Base-by-base conservation (phyloP, 2,888 invertebrate genomes). In the Crossocerus cetratus region DNA sequence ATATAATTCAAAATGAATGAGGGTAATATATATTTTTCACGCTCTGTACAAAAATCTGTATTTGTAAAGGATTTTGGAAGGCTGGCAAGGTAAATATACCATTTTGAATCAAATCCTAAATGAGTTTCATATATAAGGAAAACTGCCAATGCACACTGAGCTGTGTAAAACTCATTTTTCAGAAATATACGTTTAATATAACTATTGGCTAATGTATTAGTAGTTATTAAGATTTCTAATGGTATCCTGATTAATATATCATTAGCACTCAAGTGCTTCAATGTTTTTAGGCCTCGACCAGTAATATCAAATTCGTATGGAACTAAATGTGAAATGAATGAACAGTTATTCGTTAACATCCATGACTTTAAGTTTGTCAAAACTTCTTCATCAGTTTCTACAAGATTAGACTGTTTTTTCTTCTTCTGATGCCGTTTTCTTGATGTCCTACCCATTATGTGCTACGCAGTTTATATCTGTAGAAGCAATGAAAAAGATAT, bases 111-210 rank as follows among this genome's bases (percentile, higher is more conserved):
- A 8, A 84, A 81, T 45, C 90, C 91, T 83, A 93, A 91, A 83
- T 94, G 92, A 81, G 91, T 93, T 87, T 96, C 94, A 87, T 93
- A 93, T 54, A 94, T 88, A 44, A 98, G 89, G 91, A 95, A 98
- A 72, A 95, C 91, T 3, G 95, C 93, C 79, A 98, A 90, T 22
- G 96, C 90, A 74, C 95, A 93, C 84, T 96, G 96, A 80, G 95
- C 94, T 83, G 70, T 82, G 43, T 84, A 86, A 71, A 45, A 75
- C 20, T 81, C 56, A 32, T 72, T 68, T 65, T 54, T 65, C 58
- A 74, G 66, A 78, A 86, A 84, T 54, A 87, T 71, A 69, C 83
- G 79, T 13, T 86, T 83, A 3, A 85, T 74, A 59, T 65, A 3
- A 67, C 88, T 84, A n/a, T 83, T 87, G 77, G 78, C 89, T 87